phyloP scores from a whole-genome alignment of 92 coral and sea anemone genomes.

The Paramuricea clavata region DNA sequence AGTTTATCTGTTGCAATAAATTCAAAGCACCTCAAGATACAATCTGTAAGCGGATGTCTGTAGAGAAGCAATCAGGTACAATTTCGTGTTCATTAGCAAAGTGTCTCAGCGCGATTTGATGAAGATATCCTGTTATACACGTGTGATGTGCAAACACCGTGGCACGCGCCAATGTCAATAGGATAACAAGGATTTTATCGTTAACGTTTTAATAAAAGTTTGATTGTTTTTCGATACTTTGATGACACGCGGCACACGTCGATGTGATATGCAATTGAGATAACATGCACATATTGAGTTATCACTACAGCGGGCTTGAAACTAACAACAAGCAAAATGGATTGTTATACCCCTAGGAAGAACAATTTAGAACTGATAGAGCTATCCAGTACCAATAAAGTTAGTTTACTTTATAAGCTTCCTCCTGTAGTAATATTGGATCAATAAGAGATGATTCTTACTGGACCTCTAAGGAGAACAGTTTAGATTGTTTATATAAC shows the following conservation, averaged over 20 bases:
- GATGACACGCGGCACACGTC: conserved; percentile 27
- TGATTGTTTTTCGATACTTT: not conserved
- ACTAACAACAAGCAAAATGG: not conserved
- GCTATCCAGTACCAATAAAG: not conserved
- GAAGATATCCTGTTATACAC: not conserved
- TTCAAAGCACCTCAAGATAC: not conserved
- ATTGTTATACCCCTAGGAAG: no score
- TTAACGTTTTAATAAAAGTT: conserved; percentile 7
- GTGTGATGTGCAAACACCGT: conserved; percentile 7
- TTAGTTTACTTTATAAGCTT: not conserved
- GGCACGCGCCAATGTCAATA: conserved; percentile 31
- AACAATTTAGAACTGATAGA: no score
- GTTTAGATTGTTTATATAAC: no score
- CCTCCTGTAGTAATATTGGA: no score
- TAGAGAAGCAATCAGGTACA: not conserved
- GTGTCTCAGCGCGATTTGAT: not conserved
- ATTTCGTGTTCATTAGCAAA: not conserved
- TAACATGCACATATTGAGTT: not conserved
- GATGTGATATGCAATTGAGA: not conserved
- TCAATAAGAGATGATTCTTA: no score
- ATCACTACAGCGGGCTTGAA: not conserved
- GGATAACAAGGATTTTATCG: not conserved
- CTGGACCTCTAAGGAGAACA: no score
- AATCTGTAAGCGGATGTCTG: not conserved
- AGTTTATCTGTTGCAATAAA: not conserved